Base-by-base conservation (phyloP, 2,888 invertebrate species). In the Drymonia ruficornis region DNA sequence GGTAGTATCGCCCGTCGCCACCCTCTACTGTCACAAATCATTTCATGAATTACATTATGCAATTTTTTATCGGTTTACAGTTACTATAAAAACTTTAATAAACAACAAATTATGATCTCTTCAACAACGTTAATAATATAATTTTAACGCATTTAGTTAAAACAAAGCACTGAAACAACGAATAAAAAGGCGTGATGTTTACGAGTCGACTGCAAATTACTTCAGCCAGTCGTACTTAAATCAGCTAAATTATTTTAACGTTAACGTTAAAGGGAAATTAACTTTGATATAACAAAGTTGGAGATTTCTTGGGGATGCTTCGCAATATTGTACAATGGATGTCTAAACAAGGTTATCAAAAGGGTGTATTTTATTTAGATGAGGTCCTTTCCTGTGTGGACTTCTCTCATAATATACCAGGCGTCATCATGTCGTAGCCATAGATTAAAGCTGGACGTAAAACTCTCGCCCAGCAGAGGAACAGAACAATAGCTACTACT, bases 221-320 rank as follows among this genome's bases (percentile, higher is more conserved):
- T 61, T 70, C 43, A 2, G 19, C 48, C 15, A 54, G 56, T 36
- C 19, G 55, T 49, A 56, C 42, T 50, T 62, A 58, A 65, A 70
- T 43, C 52, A 52, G 50, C 53, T 55, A 44, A 67, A 68, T 61
- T 56, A 64, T 70, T 67, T 61, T 52, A 60, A 58, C 38, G 47
- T 23, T 29, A 55, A 61, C 61, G 54, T 64, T 60, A 64, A 52
- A 34, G 55, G 55, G 56, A 64, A 64, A 72, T 72, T 72, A 61
- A 53, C 51, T 66, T 62, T 42, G 45, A 50, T 58, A 69, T 66
- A 63, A 61, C 56, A 47, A 53, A 65, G 46, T 61, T 59, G 36
- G 50, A 53, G 55, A 55, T 63, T 56, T 59, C 51, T 50, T 45
- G 36, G 56, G 11, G 19, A 23, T 9, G 23, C 44, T 13, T n/a